A percentile compares a stretch with the other conserved stretches of the same genome.
phyloP scores from a whole-genome alignment of 2,888 invertebrate species.

The Acanthoscelides obtectus region DNA sequence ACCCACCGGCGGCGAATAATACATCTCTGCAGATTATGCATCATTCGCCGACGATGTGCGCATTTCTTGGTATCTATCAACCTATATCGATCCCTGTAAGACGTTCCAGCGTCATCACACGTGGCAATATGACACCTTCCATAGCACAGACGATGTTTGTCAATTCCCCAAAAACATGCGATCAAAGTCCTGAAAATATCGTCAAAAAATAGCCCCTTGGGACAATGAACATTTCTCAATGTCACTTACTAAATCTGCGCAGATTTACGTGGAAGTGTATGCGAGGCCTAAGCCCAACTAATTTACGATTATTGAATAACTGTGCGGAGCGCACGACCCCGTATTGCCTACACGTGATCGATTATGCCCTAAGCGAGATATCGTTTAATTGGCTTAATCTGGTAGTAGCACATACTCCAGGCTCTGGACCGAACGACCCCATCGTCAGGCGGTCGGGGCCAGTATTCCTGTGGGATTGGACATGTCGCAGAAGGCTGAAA shows the following conservation, averaged over 20 bases:
- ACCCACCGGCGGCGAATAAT: too few relatives aligned
- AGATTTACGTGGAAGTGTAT: not conserved
- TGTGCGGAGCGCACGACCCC: not conserved
- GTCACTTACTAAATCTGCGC: not conserved
- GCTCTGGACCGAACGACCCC: not conserved
- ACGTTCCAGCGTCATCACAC: too few relatives aligned
- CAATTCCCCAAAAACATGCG: too few relatives aligned
- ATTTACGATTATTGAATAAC: not conserved
- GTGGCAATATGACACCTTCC: too few relatives aligned
- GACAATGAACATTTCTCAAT: too few relatives aligned
- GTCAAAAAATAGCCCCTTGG: too few relatives aligned
- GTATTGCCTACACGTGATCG: not conserved
- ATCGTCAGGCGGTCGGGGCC: not conserved
- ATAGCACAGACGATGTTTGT: too few relatives aligned
- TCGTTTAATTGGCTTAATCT: not conserved
- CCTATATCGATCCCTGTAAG: too few relatives aligned
- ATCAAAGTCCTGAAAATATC: too few relatives aligned
- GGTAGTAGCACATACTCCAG: not conserved
- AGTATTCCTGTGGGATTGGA: not conserved
- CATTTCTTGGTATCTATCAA: too few relatives aligned
- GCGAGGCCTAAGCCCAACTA: not conserved
- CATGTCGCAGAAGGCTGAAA: not conserved
- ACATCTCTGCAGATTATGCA: too few relatives aligned
- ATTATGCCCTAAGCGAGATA: not conserved
- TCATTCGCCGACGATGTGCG: too few relatives aligned